A percentile compares a stretch with the other conserved stretches of the same genome.
phyloP scores from a whole-genome alignment of 2,113 vertebrate species.

The Semnornis frantzii region DNA sequence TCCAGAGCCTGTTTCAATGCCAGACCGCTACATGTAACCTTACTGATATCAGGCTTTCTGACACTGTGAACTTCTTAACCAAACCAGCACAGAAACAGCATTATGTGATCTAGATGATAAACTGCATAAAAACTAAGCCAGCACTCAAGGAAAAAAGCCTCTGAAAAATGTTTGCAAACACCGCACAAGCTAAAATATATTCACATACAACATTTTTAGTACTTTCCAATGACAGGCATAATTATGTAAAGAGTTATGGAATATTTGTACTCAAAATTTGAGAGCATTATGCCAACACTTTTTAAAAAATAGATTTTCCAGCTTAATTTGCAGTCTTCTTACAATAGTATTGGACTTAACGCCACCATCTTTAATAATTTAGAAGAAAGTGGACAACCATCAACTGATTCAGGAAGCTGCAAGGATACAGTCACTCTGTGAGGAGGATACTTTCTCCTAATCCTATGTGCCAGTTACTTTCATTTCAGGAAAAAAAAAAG shows the following conservation, averaged over 20 bases:
- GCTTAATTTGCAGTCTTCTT: neutral
- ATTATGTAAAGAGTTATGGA: neutral
- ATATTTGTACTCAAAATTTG: neutral
- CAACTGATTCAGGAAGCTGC: neutral
- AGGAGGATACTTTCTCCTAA: slow-evolving; percentile 1
- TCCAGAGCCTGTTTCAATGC: no score
- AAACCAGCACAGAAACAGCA: neutral
- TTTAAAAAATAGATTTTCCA: neutral
- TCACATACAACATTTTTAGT: neutral
- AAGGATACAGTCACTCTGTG: neutral
- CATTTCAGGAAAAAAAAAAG: neutral
- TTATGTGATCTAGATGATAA: neutral
- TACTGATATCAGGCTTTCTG: neutral
- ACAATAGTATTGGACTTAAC: neutral
- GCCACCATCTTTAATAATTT: neutral
- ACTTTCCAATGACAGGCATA: neutral
- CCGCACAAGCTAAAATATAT: neutral
- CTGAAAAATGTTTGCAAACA: neutral
- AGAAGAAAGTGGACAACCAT: neutral
- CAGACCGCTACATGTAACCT: neutral
- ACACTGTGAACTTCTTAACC: neutral
- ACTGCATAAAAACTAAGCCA: neutral
- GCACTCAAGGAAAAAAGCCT: neutral
- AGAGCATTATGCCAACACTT: neutral
- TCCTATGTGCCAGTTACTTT: neutral